Base-by-base conservation (phyloP, 2,888 invertebrate species). In the Cosmopolites sordidus region DNA sequence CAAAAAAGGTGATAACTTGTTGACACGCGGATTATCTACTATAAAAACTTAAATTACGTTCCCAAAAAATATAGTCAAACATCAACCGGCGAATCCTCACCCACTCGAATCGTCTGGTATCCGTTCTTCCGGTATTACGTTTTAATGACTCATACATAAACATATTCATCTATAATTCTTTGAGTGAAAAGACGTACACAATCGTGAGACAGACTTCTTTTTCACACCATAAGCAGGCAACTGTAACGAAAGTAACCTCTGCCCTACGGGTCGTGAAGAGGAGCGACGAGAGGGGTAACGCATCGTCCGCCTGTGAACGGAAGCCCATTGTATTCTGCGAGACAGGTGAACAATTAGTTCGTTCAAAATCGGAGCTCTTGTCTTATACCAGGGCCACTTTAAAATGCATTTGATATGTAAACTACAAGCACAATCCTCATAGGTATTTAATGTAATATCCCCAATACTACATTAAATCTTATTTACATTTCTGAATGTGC, bases 161-260 rank as follows among this genome's bases (percentile, higher is more conserved):
- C 64, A 66, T 65, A 64, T 54, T 54, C 47, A 64, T 64, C 63
- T 64, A 62, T 66, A 62, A 63, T 63, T 62, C 61, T 62, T 61
- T 61, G 64, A 63, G 61, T 62, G 66, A 59, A 66, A 67, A 61
- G 58, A 53, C 54, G 58, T 27, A 17, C 43, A 58, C 56, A 54
- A 54, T 59, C 59, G 59, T 59, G 59, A 51, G 59, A 59, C 56
- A 49, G 17, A 18, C 29, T 43, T 56, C 56, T 61, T 62, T 67
- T 69, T 69, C 69, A 68, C 69, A 69, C 67, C 64, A 61, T 60
- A 62, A 48, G 61, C 66, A 67, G 43, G 52, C 63, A 59, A 68
- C 62, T 68, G 69, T 68, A 64, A 69, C 69, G 62, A 57, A 61
- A 59, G 55, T 66, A 67, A 68, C 68, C 69, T 69, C 64, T 69